Base-by-base conservation (phyloP, 2,888 invertebrate species). In the Podotricha telesiphe region DNA sequence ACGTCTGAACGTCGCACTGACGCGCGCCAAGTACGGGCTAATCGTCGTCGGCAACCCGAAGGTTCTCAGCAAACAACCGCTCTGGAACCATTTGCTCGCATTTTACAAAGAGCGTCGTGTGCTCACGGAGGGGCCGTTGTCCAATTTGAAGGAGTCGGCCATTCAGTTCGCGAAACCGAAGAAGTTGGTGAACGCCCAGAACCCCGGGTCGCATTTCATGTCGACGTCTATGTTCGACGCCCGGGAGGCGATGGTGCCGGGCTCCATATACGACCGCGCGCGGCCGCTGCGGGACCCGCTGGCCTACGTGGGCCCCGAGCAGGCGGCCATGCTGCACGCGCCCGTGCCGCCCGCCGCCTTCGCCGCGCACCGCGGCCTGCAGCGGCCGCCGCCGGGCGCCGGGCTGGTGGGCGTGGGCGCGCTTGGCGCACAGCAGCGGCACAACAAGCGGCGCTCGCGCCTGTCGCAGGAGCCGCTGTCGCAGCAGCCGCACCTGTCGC, bases 41-140 rank as follows among this genome's bases (percentile, higher is more conserved):
- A 99, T 99, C 75, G 98, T 99, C 73, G 98, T 99, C 65, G 99
- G 99, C 65, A 99, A 99, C 91, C 99, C 99, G 0, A 99, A 99
- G 89, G 99, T 99, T 17, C 94, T 99, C 3, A 98, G 99, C 8
- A 99, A 99, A 91, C 99, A 99, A 91, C 98, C 98, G 0, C 94
- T 99, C 1, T 99, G 99, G 99, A 99, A 99, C 87, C 99, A 99
- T 83, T 93, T 99, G 77, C 94, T 99, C 72, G 98, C 97, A 51
- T 99, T 99, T 86, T 99, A 98, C 93, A 99, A 99, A 86, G 99
- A 99, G 85, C 97, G 99, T 74, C 97, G 98, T 84, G 98, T 98
- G 48, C 93, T 99, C 19, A 99, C 99, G 6, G 99, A 99, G 89
- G 99, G 99, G 0, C 99, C 99, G 0, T 93, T 99, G 45, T 99